Base-by-base conservation (phyloP, 1,140 invertebrate genomes). In the Apis florea region DNA sequence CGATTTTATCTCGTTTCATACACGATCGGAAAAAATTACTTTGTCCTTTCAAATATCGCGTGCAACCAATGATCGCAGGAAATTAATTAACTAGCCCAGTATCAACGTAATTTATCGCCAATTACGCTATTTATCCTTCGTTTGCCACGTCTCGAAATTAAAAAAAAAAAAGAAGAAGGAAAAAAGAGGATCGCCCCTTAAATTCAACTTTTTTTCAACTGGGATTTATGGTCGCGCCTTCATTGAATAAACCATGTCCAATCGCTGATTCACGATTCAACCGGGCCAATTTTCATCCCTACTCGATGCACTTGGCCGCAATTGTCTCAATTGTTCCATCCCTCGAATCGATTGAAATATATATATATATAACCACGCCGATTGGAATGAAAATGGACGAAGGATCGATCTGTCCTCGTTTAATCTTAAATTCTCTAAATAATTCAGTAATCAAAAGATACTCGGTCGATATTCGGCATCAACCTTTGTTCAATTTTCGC, bases 161-260 rank as follows among this genome's bases (percentile, higher is more conserved):
- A 59, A 2, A 40, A 63, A 31, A 63, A 49, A 79, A 31, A 11
- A 15, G 8, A 19, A 5, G 9, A 10, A 17, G 24, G 19, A 17
- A 1, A 1, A 11, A 19, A 11, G 49, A 24, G 8, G 9, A 54
- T 15, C 56, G 58, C 2, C 40, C 2, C 40, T 26, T 63, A 21
- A 67, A 75, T 54, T 74, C 40, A 10, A 56, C 19, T 40, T 63
- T 75, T 64, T 67, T 51, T 75, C 53, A 71, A 67, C 53, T 66
- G 19, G 26, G 47, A 81, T 81, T 81, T 81, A 81, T 24, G 72
- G 49, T 0, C 53, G n/a, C 21, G 12, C 17, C 40, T 47, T 75
- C 40, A 26, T 81, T n/a, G 71, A 75, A 75, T 67, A 81, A 81
- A 81, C 79, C 71, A 72, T 54, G 71, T 15, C 79, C 79, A 47